Percentiles rank a stretch among this genome's conserved stretches.
phyloP scores from a whole-genome alignment of 2,113 vertebrate species.

The Ptilorrhoa leucosticta region DNA sequence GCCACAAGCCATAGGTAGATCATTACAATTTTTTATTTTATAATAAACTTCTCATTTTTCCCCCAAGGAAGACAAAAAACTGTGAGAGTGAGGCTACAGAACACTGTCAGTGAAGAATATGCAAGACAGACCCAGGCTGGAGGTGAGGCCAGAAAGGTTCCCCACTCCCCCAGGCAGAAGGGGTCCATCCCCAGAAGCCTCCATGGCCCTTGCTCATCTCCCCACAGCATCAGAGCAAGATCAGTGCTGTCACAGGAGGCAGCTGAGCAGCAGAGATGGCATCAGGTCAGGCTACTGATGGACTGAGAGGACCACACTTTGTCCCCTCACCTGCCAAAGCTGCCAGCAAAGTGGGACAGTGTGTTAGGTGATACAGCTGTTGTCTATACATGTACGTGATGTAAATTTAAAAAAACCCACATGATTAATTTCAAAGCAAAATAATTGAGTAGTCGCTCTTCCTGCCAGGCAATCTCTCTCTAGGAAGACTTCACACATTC shows the following conservation, averaged over 20 bases:
- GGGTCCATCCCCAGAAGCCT: neutral
- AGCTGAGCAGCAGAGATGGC: neutral
- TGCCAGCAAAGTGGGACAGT: neutral
- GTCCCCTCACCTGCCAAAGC: neutral
- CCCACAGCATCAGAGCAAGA: neutral
- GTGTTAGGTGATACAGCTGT: neutral
- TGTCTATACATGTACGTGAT: neutral
- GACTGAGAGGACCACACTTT: neutral
- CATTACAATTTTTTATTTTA: conserved; percentile 57
- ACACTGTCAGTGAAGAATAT: neutral
- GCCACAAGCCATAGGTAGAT: neutral
- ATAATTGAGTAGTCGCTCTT: neutral
- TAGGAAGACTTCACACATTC: conserved; percentile 68
- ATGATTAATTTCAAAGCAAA: conserved; percentile 22
- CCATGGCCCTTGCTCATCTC: neutral
- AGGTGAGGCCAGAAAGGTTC: neutral
- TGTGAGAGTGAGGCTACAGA: conserved; percentile 50
- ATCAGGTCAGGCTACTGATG: neutral
- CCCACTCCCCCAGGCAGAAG: neutral
- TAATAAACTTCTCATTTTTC: conserved; percentile 46
- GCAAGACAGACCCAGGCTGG: neutral
- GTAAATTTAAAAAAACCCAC: conserved; percentile 15
- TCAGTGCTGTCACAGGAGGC: neutral
- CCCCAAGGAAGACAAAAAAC: conserved; percentile 48
- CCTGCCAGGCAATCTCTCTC: neutral